Evolutionary conservation across 2,888 invertebrate genomes (phyloP).

Genomic region (Philereme transversata): DNA sequence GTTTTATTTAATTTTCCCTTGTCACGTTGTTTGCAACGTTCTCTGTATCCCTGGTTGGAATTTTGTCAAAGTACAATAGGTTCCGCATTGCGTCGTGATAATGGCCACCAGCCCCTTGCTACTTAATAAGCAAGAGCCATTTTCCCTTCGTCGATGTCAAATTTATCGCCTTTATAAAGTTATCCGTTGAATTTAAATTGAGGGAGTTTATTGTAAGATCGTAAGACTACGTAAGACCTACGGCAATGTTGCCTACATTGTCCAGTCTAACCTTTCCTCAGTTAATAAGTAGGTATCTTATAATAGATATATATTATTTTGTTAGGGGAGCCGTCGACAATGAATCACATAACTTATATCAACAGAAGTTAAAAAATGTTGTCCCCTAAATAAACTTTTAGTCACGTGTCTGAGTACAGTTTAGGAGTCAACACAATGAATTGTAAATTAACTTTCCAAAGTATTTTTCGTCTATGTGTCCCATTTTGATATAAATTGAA

Average conservation of each 20-base stretch:
- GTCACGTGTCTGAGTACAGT: conserved; percentile 23
- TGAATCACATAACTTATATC: not conserved
- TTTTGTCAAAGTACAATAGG: conserved; percentile 23
- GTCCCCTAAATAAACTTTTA: conserved; percentile 26
- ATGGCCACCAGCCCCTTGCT: conserved; percentile 15
- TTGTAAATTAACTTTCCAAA: not conserved
- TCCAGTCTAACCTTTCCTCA: too few species aligned
- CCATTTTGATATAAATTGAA: too few species aligned
- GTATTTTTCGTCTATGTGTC: not conserved
- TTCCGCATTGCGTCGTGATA: conserved; percentile 23
- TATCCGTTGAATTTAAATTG: conserved; percentile 1
- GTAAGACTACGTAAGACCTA: too few species aligned
- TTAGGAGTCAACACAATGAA: conserved; percentile 7
- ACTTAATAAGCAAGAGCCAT: conserved; percentile 20
- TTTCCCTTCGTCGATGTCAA: conserved; percentile 15
- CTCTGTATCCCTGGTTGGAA: conserved; percentile 4
- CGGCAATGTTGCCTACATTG: too few species aligned
- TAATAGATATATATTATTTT: too few species aligned
- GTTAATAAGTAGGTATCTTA: too few species aligned
- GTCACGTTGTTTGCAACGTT: not conserved
- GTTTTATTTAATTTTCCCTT: not conserved
- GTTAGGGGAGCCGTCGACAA: not conserved
- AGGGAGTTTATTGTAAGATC: conserved; percentile 5
- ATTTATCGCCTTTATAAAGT: conserved; percentile 13
- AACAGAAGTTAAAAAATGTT: conserved; percentile 13